These are phyloP conservation scores for Micromesistius poutassou DNA, from an alignment of 2,797 vertebrate genomes.

Conservation along the genomic window DNA sequence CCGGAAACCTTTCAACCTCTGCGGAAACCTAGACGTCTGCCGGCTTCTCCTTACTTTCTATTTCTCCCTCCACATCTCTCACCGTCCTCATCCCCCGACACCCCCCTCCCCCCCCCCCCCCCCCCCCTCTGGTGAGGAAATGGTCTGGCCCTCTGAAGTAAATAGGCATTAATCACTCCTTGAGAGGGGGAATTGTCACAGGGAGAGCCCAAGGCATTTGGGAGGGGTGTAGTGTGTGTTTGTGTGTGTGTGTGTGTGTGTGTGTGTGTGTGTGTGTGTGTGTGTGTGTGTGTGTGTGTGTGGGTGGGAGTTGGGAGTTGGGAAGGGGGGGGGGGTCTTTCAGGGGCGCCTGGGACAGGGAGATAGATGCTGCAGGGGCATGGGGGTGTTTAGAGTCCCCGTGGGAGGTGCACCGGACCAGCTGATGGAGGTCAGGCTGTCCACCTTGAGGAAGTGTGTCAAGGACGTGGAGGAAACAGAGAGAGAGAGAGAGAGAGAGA, in stretches of 20 bases:
- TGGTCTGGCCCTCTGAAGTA: conserved; percentile 58
- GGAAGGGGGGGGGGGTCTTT: conserved; percentile 54
- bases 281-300: no score
- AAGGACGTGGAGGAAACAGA: conserved; percentile 68
- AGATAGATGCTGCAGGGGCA: conserved; percentile 77
- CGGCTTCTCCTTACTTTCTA: not conserved
- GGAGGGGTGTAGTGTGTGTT: no score
- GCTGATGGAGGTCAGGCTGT: conserved; percentile 74
- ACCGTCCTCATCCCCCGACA: not conserved
- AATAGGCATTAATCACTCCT: conserved; percentile 81
- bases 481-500: conserved; percentile 17
- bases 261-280: no score
- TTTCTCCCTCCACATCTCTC: conserved; percentile 7
- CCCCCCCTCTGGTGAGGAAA: conserved; percentile 20
- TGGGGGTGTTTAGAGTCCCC: conserved; percentile 58
- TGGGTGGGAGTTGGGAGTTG: conserved; percentile 15
- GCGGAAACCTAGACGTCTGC: no score
- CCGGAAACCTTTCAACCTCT: no score
- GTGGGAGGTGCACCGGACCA: conserved; percentile 67
- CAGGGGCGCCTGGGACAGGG: conserved; percentile 59
- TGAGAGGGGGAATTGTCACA: conserved; percentile 69
- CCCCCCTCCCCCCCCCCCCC: conserved; percentile 36
- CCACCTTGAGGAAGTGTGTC: conserved; percentile 80
- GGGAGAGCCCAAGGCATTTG: conserved; percentile 67
- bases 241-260: no score